phyloP scores from a whole-genome alignment of 2,113 vertebrate genomes.

The Falco punctatus region DNA sequence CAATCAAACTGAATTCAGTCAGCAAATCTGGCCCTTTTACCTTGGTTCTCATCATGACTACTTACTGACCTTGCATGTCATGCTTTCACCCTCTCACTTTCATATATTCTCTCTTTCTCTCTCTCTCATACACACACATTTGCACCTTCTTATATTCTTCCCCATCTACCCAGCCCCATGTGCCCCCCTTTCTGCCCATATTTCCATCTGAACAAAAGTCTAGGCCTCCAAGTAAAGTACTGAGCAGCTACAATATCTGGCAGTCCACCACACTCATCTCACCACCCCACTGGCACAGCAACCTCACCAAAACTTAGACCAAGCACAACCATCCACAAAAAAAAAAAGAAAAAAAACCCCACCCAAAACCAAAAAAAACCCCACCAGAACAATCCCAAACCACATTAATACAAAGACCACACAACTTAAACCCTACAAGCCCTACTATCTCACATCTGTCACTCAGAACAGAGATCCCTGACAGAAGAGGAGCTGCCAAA shows the following conservation, averaged over 20 bases:
- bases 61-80: background rate
- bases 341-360: background rate
- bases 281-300: background rate
- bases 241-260: background rate
- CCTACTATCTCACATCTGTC: background rate
- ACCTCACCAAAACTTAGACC: background rate
- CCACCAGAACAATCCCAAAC: background rate
- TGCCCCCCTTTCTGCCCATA: background rate
- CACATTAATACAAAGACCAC: background rate
- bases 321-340: background rate
- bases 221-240: background rate
- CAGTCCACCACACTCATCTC: background rate
- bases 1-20: background rate
- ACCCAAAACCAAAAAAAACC: background rate
- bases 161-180: too few species aligned
- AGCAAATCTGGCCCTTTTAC: background rate
- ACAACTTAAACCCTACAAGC: background rate
- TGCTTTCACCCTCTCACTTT: background rate
- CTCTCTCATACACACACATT: too few species aligned
- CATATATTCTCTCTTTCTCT: background rate
- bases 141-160: background rate
- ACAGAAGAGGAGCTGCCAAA: background rate
- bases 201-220: background rate
- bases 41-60: background rate
- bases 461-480: background rate